Conservation (phyloP, 2,113 vertebrate genomes). For the Nesospiza acunhae region DNA sequence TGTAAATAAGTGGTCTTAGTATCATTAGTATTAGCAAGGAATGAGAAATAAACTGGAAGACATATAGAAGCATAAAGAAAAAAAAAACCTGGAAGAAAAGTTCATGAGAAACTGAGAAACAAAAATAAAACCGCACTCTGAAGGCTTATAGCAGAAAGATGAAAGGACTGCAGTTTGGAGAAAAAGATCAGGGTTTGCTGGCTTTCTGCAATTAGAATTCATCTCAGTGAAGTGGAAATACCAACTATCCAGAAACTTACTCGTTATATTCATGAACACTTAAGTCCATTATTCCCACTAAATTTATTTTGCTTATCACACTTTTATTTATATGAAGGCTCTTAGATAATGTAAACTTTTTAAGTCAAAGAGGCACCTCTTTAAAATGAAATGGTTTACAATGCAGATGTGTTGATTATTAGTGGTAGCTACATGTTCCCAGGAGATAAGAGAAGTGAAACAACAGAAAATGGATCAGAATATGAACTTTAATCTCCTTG, state of each 20-base stretch:
- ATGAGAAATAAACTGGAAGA: background rate
- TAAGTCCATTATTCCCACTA: background rate
- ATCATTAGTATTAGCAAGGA: background rate
- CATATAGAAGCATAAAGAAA: background rate
- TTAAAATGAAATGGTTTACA: background rate
- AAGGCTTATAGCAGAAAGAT: background rate
- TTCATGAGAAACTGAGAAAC: background rate
- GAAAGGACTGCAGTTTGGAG: background rate
- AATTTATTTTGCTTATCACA: background rate
- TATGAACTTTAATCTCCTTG: background rate
- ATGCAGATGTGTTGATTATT: background rate
- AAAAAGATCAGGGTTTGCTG: background rate
- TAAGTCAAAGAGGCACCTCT: background rate
- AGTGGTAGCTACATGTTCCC: background rate
- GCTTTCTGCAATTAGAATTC: background rate
- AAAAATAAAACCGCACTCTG: background rate
- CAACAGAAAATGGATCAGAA: background rate
- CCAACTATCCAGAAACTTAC: background rate
- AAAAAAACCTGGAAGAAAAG: background rate
- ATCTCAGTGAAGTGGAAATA: background rate
- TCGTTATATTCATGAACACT: background rate
- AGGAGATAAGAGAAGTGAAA: background rate
- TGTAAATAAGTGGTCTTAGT: background rate
- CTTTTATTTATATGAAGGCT: background rate
- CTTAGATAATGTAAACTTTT: background rate